Evolutionary conservation across 2,888 invertebrate genomes (phyloP), one percentile per base, ranked within the genome.

Genomic region (Cryptus viduatorius): DNA sequence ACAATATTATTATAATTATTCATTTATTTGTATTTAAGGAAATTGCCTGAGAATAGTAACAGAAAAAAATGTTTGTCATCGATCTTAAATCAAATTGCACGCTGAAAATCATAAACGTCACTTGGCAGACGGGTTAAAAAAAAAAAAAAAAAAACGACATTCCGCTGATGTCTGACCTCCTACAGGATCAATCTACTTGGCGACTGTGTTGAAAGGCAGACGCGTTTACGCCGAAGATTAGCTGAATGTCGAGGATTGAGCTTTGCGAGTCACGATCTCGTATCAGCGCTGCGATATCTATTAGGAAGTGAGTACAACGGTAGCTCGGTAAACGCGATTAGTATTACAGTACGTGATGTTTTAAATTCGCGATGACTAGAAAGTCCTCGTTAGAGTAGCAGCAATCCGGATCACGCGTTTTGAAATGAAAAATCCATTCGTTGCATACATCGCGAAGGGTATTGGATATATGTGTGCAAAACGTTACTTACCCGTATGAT

Each of bases 391-490:
- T 71, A 59, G 46, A 67, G 37, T 4, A 67, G 24, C 24, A 24
- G 59, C 75, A 76, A 87, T 84, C 76, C 79, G 82, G 83, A 86
- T 83, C 84, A 87, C 79, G 84, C 83, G 86, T 83, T 83, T 82
- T 78, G 79, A 82, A 83, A 37, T 8, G 37, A 73, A 83, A 82
- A 83, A 83, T 86, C 83, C 19, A 82, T 71, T 53, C 48, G 31
- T 31, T 44, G 46, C 14, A 48, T 46, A n/a, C n/a, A 44, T n/a
- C 29, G 53, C 12, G 44, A 44, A 68, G 37, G 59, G 16, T 16
- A 10, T 7, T 19, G 42, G n/a, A 14, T 16, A 14, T 16, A 44
- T 44, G 76, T 71, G 75, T 46, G 44, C 10, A 19, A 31, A 37
- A 46, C 24, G 0, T 31, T 5, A n/a, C 29, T 29, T 29, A 29